Evolutionary conservation across 2,888 invertebrate species (phyloP).

Genomic region (Mactromeris polynyma): DNA sequence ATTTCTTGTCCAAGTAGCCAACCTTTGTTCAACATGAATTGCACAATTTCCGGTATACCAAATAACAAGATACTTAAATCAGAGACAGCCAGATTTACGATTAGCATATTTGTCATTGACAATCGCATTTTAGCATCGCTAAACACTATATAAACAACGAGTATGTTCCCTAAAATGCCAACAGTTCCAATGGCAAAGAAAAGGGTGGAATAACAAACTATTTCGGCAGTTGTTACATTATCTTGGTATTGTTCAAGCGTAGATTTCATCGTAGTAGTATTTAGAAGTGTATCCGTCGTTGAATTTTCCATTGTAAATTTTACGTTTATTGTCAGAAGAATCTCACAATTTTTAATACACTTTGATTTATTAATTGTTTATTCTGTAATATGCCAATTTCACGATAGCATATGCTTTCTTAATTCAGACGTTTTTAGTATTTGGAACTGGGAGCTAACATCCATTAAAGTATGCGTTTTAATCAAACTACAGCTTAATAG

Average conservation of each 20-base stretch:
- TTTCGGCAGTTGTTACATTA: constrained; percentile 87
- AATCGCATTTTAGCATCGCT: constrained; percentile 85
- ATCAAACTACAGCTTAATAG: too few relatives aligned
- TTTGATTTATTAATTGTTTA: too few relatives aligned
- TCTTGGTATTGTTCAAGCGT: constrained; percentile 29
- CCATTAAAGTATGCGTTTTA: too few relatives aligned
- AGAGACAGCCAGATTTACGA: constrained; percentile 86
- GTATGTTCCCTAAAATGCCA: constrained; percentile 86
- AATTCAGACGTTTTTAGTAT: too few relatives aligned
- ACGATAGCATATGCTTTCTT: too few relatives aligned
- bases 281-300: not conserved
- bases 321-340: too few relatives aligned
- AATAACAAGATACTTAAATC: constrained; percentile 86
- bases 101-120: constrained; percentile 86
- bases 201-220: constrained; percentile 80
- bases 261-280: not conserved
- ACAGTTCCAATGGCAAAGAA: constrained; percentile 84
- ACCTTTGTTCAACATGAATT: constrained; percentile 84
- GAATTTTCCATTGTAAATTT: not conserved
- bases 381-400: too few relatives aligned
- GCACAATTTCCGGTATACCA: constrained; percentile 86
- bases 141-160: constrained; percentile 86
- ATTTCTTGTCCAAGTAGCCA: constrained; percentile 84
- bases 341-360: too few relatives aligned
- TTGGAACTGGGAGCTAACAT: too few relatives aligned